phyloP scores from a whole-genome alignment of 2,797 vertebrate genomes.

The Psittacula echo region DNA sequence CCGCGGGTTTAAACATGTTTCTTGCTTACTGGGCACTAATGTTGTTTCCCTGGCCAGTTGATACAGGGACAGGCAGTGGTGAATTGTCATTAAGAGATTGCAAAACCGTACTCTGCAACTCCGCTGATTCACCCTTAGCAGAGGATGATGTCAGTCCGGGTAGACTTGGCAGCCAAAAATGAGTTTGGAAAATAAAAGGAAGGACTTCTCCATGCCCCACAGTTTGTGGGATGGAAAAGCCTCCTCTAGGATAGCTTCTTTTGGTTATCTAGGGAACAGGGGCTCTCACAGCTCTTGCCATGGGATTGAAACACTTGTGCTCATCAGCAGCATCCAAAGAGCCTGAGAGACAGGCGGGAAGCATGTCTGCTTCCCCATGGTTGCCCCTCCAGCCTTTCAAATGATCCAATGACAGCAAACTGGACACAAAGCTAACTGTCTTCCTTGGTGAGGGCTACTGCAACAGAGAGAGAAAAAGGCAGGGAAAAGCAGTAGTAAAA shows the following conservation, averaged over 20 bases:
- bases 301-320: background rate
- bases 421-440: fast-evolving
- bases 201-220: background rate
- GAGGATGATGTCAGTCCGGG: constrained; percentile 36
- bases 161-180: constrained; percentile 8
- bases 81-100: constrained; percentile 50
- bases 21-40: constrained; percentile 57
- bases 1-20: constrained; percentile 28
- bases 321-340: fast-evolving
- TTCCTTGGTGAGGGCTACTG: background rate
- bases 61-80: constrained; percentile 41
- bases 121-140: constrained; percentile 8
- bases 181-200: background rate
- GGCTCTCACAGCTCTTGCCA: background rate
- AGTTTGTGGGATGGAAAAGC: background rate
- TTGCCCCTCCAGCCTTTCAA: background rate
- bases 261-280: background rate
- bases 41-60: constrained; percentile 50
- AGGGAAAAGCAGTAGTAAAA: background rate
- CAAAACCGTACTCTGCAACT: constrained; percentile 13
- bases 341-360: background rate
- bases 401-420: background rate
- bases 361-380: background rate
- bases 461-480: background rate
- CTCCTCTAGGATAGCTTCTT: background rate